Evolutionary conservation across 1,140 invertebrate species (phyloP).

Genomic region (Leptopilina boulardi): DNA sequence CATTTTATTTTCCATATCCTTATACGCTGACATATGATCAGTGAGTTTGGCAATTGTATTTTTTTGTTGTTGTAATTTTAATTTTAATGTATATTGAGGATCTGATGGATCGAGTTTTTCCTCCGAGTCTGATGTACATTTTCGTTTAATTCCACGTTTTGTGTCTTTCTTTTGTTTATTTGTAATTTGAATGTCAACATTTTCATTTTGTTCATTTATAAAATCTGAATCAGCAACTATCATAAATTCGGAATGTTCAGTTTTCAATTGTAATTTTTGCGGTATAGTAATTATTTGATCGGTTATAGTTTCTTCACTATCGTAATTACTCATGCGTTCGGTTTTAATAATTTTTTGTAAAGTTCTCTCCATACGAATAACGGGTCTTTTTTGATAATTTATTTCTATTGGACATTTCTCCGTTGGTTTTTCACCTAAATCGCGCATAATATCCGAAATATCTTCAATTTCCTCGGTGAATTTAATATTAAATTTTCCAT

Average conservation of each 20-base stretch:
- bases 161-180: background rate
- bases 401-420: conserved; percentile 42
- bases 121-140: background rate
- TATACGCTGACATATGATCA: conserved; percentile 61
- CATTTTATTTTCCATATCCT: conserved; percentile 57
- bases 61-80: conserved; percentile 61
- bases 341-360: conserved; percentile 30
- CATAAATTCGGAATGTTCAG: background rate
- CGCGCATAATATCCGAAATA: conserved; percentile 64
- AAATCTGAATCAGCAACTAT: background rate
- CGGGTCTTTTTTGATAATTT: conserved; percentile 29
- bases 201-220: background rate
- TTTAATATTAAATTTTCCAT: conserved; percentile 62
- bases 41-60: conserved; percentile 62
- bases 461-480: conserved; percentile 65
- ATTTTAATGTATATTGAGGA: conserved; percentile 45
- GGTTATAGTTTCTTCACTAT: background rate
- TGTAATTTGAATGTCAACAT: conserved; percentile 8
- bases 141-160: conserved; percentile 34
- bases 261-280: background rate
- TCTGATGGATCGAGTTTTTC: conserved; percentile 27
- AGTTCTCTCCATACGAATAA: conserved; percentile 53
- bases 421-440: conserved; percentile 50
- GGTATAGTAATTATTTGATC: background rate
- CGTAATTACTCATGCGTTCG: background rate